Conservation (phyloP, 1,140 invertebrate genomes). For the Aphis gossypii region DNA sequence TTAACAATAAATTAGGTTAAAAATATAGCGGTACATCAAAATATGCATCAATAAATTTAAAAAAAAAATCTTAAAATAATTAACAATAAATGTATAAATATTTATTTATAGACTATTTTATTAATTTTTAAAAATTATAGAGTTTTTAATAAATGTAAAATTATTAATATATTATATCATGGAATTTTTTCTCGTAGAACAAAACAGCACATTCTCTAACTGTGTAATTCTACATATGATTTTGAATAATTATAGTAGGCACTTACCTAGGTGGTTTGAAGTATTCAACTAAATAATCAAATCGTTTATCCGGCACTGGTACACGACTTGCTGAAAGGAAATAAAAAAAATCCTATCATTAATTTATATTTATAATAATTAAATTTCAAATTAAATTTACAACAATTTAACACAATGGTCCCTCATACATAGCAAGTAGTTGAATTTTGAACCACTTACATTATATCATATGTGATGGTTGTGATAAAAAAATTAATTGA, state of each 20-base stretch:
- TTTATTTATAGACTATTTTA: too few relatives aligned
- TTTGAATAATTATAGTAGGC: background rate
- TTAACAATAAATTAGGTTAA: too few relatives aligned
- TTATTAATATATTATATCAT: too few relatives aligned
- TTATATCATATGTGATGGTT: background rate
- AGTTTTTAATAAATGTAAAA: too few relatives aligned
- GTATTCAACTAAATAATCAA: slow-evolving; percentile 90
- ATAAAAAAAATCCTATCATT: slow-evolving; percentile 59
- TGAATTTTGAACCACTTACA: background rate
- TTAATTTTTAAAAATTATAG: too few relatives aligned
- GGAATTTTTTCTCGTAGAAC: too few relatives aligned
- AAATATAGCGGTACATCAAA: too few relatives aligned
- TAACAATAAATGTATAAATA: too few relatives aligned
- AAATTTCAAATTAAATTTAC: background rate
- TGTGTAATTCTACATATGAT: background rate
- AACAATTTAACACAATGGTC: background rate
- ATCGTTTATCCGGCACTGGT: slow-evolving; percentile 95
- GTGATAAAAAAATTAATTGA: too few relatives aligned
- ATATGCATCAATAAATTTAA: too few relatives aligned
- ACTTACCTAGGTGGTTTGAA: slow-evolving; percentile 93
- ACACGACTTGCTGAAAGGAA: slow-evolving; percentile 85
- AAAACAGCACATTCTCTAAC: too few relatives aligned
- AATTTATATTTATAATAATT: slow-evolving; percentile 17
- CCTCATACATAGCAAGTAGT: background rate
- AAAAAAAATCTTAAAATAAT: too few relatives aligned